Evolutionary conservation across 2,797 vertebrate genomes (phyloP).

Genomic region (Decapterus maruadsi): DNA sequence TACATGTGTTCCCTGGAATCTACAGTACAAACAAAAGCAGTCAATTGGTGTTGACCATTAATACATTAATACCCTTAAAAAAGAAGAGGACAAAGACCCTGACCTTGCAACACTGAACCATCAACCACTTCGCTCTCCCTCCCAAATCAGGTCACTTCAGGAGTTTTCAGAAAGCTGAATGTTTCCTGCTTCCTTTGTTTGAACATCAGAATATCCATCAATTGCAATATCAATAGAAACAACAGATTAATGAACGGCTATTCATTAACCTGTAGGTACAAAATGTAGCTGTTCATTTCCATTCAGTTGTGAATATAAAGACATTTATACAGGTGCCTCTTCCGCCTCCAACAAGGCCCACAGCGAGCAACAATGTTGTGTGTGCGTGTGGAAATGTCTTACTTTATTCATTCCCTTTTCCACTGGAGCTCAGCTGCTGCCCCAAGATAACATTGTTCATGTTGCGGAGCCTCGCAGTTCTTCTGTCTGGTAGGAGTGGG

Average conservation of each 20-base stretch:
- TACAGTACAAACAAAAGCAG: background rate
- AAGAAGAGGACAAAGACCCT: background rate
- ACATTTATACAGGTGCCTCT: slow-evolving; percentile 41
- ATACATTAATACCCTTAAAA: background rate
- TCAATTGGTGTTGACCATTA: background rate
- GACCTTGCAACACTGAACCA: background rate
- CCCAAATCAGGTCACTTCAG: background rate
- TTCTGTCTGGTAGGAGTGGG: slow-evolving; percentile 55
- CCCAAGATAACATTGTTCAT: slow-evolving; percentile 73
- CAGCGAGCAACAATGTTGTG: slow-evolving; percentile 48
- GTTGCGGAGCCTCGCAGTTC: slow-evolving; percentile 52
- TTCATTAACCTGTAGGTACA: slow-evolving; percentile 4
- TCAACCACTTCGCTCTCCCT: background rate
- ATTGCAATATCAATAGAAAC: background rate
- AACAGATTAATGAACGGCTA: background rate
- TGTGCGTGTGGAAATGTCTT: slow-evolving; percentile 42
- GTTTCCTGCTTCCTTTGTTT: too few species aligned
- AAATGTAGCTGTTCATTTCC: slow-evolving; percentile 33
- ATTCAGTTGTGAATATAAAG: slow-evolving; percentile 9
- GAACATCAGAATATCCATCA: background rate
- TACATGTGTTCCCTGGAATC: background rate
- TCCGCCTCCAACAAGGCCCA: slow-evolving; percentile 21
- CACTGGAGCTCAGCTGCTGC: slow-evolving; percentile 66
- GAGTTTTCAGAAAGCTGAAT: background rate
- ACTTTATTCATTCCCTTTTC: slow-evolving; percentile 61